phyloP scores from a whole-genome alignment of 2,113 vertebrate species.

The Scalopus aquaticus region DNA sequence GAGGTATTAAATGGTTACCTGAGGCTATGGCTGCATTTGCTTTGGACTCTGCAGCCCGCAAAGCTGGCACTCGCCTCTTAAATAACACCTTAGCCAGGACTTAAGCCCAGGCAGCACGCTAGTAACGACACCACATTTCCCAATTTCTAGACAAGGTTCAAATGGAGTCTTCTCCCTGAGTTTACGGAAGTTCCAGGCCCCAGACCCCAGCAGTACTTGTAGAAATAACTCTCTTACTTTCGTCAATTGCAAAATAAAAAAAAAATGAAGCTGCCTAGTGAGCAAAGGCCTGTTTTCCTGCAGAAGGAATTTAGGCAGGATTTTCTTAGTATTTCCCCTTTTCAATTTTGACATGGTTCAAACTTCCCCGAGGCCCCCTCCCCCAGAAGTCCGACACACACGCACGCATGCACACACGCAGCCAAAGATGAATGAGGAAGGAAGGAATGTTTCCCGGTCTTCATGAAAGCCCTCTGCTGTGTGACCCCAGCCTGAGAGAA shows the following conservation, averaged over 20 bases:
- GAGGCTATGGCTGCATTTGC: neutral
- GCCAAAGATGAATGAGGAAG: neutral
- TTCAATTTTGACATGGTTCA: neutral
- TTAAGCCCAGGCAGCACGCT: neutral
- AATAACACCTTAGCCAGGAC: neutral
- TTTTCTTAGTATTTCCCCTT: neutral
- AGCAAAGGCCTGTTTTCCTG: constrained; percentile 7
- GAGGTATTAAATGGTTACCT: neutral
- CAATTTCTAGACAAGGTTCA: neutral
- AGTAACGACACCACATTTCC: neutral
- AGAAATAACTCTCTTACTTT: constrained; percentile 39
- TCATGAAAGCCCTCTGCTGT: neutral
- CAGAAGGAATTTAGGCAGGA: neutral
- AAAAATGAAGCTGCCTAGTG: neutral
- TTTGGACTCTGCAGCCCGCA: constrained; percentile 13
- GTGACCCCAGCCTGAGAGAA: fast-evolving
- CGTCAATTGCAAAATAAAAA: neutral
- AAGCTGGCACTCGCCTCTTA: neutral
- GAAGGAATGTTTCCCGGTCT: neutral
- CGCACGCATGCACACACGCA: neutral
- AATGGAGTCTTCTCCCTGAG: neutral
- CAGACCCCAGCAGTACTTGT: neutral
- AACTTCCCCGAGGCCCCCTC: neutral
- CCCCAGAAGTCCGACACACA: neutral
- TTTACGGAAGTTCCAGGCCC: neutral